These are phyloP conservation scores for Spinus pinus DNA, from an alignment of 2,797 vertebrate genomes.

Conservation along the genomic window DNA sequence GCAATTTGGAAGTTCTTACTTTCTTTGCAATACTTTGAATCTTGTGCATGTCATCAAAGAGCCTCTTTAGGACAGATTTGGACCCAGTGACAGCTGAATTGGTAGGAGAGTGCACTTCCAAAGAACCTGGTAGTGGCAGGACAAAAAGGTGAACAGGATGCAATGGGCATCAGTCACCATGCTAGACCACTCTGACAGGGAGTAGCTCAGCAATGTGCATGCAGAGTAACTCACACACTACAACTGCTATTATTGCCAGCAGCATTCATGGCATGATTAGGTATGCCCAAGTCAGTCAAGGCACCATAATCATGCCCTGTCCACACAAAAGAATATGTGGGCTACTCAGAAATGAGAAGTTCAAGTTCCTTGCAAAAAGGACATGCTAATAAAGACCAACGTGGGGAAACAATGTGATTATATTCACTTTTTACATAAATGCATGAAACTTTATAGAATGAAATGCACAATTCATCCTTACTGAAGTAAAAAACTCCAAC, in stretches of 20 bases:
- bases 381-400: background rate
- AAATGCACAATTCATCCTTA: background rate
- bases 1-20: background rate
- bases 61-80: background rate
- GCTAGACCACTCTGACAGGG: background rate
- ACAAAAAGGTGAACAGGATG: background rate
- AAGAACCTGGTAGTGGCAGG: background rate
- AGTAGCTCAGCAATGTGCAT: background rate
- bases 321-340: background rate
- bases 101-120: background rate
- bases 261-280: background rate
- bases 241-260: background rate
- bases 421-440: background rate
- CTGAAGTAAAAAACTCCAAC: background rate
- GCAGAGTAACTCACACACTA: background rate
- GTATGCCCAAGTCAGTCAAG: background rate
- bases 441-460: background rate
- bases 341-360: constrained; percentile 13
- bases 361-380: constrained; percentile 25
- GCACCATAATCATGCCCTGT: background rate
- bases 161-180: rapidly evolving
- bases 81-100: background rate
- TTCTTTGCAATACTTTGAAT: background rate
- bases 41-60: background rate
- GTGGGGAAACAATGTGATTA: background rate